phyloP scores from a whole-genome alignment of 2,113 vertebrate genomes.

The Struthidea cinerea region DNA sequence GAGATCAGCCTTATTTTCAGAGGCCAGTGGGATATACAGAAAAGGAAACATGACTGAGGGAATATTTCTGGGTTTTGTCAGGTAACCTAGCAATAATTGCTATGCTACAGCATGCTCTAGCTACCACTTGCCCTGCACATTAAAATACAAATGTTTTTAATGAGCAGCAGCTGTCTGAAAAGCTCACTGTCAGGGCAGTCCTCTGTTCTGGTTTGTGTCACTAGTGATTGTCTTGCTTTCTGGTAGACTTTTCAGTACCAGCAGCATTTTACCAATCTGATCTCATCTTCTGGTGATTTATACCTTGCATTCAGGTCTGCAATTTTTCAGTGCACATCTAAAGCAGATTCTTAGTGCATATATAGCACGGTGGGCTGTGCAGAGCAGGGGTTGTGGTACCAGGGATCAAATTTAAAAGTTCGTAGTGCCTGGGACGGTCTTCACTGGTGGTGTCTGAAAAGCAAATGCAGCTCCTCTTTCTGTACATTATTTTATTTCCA shows the following conservation, averaged over 20 bases:
- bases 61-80: background rate
- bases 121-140: background rate
- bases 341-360: background rate
- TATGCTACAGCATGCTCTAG: background rate
- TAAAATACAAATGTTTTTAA: background rate
- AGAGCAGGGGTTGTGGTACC: background rate
- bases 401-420: background rate
- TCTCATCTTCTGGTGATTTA: background rate
- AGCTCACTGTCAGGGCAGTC: background rate
- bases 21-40: background rate
- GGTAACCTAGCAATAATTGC: background rate
- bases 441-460: accelerated
- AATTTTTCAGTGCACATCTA: background rate
- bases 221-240: background rate
- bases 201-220: background rate
- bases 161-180: background rate
- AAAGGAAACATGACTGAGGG: background rate
- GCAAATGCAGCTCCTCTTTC: background rate
- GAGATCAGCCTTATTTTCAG: background rate
- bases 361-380: background rate
- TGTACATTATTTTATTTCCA: background rate
- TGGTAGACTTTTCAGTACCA: background rate
- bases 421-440: background rate
- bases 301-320: background rate
- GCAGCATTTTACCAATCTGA: background rate